Conservation (phyloP, 1,140 invertebrate genomes). For the Neotoxoptera formosana region DNA sequence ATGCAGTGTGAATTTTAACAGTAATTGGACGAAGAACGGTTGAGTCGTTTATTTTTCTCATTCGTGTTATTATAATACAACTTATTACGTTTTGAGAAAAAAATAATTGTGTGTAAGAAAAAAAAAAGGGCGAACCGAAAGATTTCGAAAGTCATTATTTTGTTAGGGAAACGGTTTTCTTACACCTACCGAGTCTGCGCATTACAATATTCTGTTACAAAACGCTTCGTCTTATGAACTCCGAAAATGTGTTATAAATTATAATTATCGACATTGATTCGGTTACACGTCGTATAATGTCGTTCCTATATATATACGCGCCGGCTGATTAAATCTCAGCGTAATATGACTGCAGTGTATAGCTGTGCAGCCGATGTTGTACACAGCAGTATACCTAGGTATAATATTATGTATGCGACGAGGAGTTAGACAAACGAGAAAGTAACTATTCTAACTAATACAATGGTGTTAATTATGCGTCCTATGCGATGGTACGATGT, state of each 20-base stretch:
- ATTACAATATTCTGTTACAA: not conserved
- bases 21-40: not conserved
- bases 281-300: not conserved
- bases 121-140: not conserved
- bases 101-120: not conserved
- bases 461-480: not conserved
- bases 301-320: not conserved
- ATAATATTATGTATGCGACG: not conserved
- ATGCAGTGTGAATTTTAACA: not conserved
- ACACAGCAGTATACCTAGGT: not conserved
- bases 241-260: not conserved
- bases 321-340: not conserved
- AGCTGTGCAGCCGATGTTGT: not conserved
- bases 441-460: not conserved
- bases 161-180: not conserved
- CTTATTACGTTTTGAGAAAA: not conserved
- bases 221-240: not conserved
- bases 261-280: not conserved
- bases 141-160: slow-evolving; percentile 12
- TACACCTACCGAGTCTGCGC: not conserved
- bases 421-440: not conserved
- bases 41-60: not conserved
- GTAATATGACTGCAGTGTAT: not conserved
- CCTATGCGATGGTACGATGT: not conserved
- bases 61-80: not conserved